Base-by-base conservation (phyloP, 2,888 invertebrate genomes). In the Drepanosiphum platanoidis region DNA sequence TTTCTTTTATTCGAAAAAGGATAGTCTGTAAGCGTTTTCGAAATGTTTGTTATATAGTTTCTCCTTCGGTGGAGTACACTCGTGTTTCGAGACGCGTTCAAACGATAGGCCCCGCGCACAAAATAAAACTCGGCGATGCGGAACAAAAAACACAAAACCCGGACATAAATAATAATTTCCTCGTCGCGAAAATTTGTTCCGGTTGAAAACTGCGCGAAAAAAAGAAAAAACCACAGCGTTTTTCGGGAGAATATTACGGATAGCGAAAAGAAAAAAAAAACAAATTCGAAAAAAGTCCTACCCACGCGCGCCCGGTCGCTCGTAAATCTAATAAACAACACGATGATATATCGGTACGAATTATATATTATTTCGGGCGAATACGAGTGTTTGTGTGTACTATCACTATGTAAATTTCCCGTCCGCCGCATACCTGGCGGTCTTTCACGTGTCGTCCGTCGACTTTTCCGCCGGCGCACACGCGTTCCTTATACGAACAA, bases 381-480 rank as follows among this genome's bases (percentile, higher is more conserved):
- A 34, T 15, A 52, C 7, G 27, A 52, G 46, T n/a, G n/a, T n/a
- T n/a, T 27, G 9, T 27, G 2, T 22, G 22, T 8, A 36, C 36
- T 18, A 61, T 61, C 61, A 13, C 61, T 30, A 42, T 78, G 42
- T 78, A 78, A 78, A 64, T 64, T 36, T 61, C 30, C 39, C 22
- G 30, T 11, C 42, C 66, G 42, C 30, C 32, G 61, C 27, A 46
- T 66, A 64, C 66, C 42, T 30, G 39, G 39, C 77, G 61, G 78
- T 78, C 64, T 78, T 78, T 78, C 78, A 79, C 79, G 68, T 70
- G 80, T 80, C 68, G 18, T 68, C 68, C 77, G 78, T 68, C 22
- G 80, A 80, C 52, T 52, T 52, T 80, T 70, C 68, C 36, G 36
- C 27, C 22, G 3, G 52, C n/a, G 18, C 32, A 27, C 27, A 30